Conservation (phyloP, 2,888 invertebrate genomes). For the Hemaris fuciformis region DNA sequence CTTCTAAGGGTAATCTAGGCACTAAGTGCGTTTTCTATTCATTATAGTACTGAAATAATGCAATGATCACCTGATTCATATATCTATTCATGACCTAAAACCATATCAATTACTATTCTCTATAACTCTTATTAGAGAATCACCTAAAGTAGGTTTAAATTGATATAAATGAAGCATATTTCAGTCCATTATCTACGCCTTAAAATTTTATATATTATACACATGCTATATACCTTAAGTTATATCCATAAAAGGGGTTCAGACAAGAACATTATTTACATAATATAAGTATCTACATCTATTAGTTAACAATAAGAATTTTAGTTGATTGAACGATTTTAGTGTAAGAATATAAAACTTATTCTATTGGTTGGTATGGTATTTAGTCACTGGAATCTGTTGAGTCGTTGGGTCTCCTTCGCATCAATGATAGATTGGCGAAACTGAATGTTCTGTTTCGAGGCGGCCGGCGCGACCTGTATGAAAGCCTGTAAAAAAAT, state of each 20-base stretch:
- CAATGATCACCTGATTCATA: no score
- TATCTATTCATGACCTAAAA: no score
- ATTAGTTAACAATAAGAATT: background rate
- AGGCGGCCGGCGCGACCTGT: constrained; percentile 60
- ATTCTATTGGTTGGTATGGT: background rate
- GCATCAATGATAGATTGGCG: constrained; percentile 64
- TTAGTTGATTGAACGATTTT: background rate
- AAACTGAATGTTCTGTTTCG: constrained; percentile 56
- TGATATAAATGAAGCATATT: no score
- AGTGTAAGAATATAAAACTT: background rate
- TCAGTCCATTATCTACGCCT: no score
- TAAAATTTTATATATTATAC: no score
- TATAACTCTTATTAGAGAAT: no score
- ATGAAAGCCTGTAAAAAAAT: constrained; percentile 47
- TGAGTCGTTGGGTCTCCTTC: constrained; percentile 49
- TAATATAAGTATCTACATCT: background rate
- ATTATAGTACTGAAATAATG: background rate
- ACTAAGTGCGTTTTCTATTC: background rate
- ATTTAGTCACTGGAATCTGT: constrained; percentile 64
- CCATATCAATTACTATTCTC: no score
- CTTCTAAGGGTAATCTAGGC: background rate
- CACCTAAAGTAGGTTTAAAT: no score
- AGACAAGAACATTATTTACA: no score
- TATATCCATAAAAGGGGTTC: no score
- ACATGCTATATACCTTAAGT: no score